Evolutionary conservation across 2,888 invertebrate species (phyloP), one percentile per base, ranked within the genome.

Genomic region (Achlya flavicornis): DNA sequence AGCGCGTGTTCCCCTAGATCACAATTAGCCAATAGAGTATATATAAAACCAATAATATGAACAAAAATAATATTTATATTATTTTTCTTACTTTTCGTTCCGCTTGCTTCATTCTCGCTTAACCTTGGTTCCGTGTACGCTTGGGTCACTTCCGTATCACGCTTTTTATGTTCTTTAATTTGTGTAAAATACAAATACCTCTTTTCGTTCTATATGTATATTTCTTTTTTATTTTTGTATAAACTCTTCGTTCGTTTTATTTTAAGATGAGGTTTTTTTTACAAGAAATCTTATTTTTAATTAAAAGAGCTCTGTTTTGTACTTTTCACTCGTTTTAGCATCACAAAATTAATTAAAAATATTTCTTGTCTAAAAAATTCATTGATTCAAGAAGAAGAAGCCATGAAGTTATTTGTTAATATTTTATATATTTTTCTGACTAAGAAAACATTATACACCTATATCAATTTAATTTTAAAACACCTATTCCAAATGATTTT

Each of bases 61-160:
- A 53, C 19, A 59, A 59, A 59, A 33, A 35, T 35, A 58, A 58
- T 35, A 61, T 57, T 10, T 63, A 58, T 41, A 53, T 62, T 70
- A 67, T 64, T 69, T 68, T 69, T 66, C 73, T 78, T 71, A 60
- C 69, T 77, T 78, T 79, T 69, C 72, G 78, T 83, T 87, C 78
- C 67, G 84, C 85, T 87, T 88, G 88, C 87, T 88, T 88, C 88
- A 78, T 85, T 89, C 87, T 85, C 77, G 85, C 88, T 78, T 86
- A 79, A 81, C 73, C 68, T 76, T 79, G 74, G 72, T 59, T 83
- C 77, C 64, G 63, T 69, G 67, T 76, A 82, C 78, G 87, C 88
- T 87, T 82, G 80, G 80, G 78, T 81, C 77, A 81, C 73, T 75
- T 79, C 73, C 76, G 67, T 83, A 73, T 76, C 70, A 76, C 64